phyloP scores from a whole-genome alignment of 1,140 invertebrate species.

The Anastrepha ludens region DNA sequence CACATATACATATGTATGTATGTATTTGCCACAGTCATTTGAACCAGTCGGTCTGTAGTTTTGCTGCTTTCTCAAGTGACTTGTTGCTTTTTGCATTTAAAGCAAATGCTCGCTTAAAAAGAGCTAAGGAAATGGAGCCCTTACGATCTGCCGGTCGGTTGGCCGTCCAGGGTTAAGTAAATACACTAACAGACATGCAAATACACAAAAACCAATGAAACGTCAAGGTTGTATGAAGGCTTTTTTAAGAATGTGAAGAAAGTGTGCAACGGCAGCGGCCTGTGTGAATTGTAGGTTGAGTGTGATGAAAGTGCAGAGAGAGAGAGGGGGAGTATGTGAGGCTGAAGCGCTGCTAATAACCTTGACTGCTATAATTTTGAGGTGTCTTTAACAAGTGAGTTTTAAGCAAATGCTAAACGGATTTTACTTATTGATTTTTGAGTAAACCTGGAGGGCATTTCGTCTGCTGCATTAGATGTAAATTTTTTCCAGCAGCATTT shows the following conservation, averaged over 20 bases:
- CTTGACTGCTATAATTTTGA: neutral
- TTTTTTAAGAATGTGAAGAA: neutral
- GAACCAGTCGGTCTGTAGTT: neutral
- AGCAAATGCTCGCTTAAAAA: constrained; percentile 1
- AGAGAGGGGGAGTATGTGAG: neutral
- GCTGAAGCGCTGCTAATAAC: neutral
- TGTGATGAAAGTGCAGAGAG: neutral
- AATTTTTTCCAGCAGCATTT: too few relatives aligned
- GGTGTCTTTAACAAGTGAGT: neutral
- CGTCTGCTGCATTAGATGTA: neutral
- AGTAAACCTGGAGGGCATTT: neutral
- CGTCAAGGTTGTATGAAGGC: too few relatives aligned
- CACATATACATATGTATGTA: neutral
- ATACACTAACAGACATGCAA: neutral
- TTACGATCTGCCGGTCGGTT: neutral
- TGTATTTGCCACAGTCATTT: neutral
- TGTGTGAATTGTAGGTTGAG: neutral
- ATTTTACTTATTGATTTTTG: neutral
- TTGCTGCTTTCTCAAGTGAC: constrained; percentile 16
- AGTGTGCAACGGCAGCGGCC: neutral
- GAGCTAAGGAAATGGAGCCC: constrained; percentile 8
- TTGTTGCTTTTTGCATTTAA: constrained; percentile 31
- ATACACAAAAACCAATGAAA: neutral
- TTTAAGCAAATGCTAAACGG: neutral
- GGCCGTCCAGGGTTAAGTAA: constrained; percentile 5